Evolutionary conservation across 2,888 invertebrate species (phyloP).

Genomic region (Apamea epomidion): DNA sequence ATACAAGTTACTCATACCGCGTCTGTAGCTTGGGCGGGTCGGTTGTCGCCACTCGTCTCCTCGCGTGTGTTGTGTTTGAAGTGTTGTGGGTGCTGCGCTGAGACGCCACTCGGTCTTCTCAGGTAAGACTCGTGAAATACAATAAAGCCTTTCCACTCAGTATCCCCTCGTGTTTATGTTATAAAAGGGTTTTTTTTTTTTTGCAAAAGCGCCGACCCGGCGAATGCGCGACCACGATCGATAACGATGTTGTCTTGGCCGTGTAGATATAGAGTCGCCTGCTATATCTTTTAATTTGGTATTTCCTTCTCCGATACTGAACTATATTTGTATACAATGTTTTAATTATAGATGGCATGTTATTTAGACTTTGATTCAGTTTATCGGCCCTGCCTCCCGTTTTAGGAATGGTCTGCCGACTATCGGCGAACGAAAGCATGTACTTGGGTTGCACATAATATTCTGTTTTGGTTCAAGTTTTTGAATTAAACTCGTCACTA

Average conservation of each 20-base stretch:
- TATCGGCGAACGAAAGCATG: slow-evolving; percentile 25
- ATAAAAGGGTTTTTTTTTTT: slow-evolving; percentile 71
- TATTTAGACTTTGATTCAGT: slow-evolving; percentile 51
- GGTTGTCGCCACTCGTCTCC: slow-evolving; percentile 84
- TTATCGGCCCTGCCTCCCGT: slow-evolving; percentile 32
- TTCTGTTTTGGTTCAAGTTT: slow-evolving; percentile 28
- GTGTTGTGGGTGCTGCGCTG: slow-evolving; percentile 84
- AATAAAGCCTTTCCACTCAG: slow-evolving; percentile 46
- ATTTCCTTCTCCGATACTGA: slow-evolving; percentile 73
- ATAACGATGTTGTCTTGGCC: slow-evolving; percentile 87
- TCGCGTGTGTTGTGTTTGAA: slow-evolving; percentile 86
- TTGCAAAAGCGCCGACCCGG: slow-evolving; percentile 76
- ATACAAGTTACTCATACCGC: slow-evolving; percentile 83
- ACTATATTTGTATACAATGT: slow-evolving; percentile 65
- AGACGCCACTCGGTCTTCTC: slow-evolving; percentile 75
- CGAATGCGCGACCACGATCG: slow-evolving; percentile 85
- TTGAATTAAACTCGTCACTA: slow-evolving; percentile 23
- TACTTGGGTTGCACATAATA: slow-evolving; percentile 11
- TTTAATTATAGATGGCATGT: slow-evolving; percentile 67
- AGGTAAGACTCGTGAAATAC: slow-evolving; percentile 77
- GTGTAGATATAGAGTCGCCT: slow-evolving; percentile 74
- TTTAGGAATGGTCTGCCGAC: slow-evolving; percentile 7
- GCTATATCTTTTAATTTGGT: slow-evolving; percentile 74
- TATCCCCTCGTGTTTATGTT: slow-evolving; percentile 75
- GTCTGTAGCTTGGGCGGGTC: slow-evolving; percentile 83